Percentiles rank a stretch among this genome's conserved stretches.
Evolutionary conservation across 2,888 invertebrate genomes (phyloP).

Genomic region (Neocrepidodera transversa): DNA sequence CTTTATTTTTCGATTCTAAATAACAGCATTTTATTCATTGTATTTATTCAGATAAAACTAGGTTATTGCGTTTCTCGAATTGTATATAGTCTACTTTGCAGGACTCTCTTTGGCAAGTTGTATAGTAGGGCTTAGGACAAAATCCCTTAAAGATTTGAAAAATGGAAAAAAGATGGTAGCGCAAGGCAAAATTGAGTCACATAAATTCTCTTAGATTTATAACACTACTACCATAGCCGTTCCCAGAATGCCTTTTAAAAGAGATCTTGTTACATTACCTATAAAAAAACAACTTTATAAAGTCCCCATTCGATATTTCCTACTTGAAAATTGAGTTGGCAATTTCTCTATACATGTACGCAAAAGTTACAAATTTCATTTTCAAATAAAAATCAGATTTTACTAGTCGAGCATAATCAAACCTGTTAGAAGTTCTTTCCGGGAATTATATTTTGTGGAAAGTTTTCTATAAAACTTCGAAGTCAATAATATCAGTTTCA

Average conservation of each 20-base stretch:
- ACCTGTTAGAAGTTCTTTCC: conserved; percentile 4
- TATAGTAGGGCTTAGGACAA: conserved; percentile 14
- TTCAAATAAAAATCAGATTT: conserved; percentile 9
- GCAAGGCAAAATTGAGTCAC: conserved; percentile 12
- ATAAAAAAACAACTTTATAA: no score
- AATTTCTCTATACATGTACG: no score
- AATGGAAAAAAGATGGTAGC: conserved; percentile 16
- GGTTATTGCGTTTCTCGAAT: neutral
- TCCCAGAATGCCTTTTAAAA: no score
- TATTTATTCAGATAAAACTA: neutral
- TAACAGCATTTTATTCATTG: neutral
- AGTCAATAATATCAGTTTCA: conserved; percentile 23
- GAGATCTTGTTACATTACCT: no score
- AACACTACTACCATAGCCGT: neutral
- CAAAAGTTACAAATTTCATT: conserved; percentile 7
- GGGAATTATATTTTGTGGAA: conserved; percentile 12
- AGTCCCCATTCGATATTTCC: no score
- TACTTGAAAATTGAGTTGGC: no score
- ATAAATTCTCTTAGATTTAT: conserved; percentile 14
- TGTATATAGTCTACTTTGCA: neutral
- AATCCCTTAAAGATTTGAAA: conserved; percentile 25
- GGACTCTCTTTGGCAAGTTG: conserved; percentile 6
- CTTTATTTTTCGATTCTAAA: no score
- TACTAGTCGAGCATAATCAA: conserved; percentile 8
- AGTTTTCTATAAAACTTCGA: conserved; percentile 3